These are phyloP conservation scores for Cephus cinctus DNA, from an alignment of 1,140 invertebrate genomes.

Conservation along the genomic window DNA sequence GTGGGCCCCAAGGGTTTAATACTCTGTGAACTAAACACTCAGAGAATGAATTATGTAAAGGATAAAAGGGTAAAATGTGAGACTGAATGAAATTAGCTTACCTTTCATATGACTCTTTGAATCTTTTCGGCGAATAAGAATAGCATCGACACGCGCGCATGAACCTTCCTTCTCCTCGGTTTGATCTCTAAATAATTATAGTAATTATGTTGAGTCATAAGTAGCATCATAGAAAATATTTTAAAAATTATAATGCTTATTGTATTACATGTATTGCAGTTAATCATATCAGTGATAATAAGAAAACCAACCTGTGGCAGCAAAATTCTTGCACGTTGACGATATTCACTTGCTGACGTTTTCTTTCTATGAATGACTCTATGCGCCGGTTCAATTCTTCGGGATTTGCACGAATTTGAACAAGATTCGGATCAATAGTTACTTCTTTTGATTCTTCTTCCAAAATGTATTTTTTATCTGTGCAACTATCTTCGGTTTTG, in stretches of 20 bases:
- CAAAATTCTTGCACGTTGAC: constrained; percentile 70
- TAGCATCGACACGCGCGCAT: constrained; percentile 69
- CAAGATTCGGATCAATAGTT: constrained; percentile 49
- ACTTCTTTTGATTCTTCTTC: constrained; percentile 28
- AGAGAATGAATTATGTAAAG: neutral
- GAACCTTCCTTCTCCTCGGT: constrained; percentile 49
- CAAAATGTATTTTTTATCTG: too few species aligned
- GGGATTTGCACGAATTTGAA: constrained; percentile 63
- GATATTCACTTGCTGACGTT: constrained; percentile 65
- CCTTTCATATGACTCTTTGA: constrained; percentile 71
- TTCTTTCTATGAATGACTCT: constrained; percentile 63
- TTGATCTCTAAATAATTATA: constrained; percentile 26
- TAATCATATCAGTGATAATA: neutral
- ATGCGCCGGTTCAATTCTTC: constrained; percentile 63
- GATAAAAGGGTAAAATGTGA: constrained; percentile 14
- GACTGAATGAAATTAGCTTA: constrained; percentile 37
- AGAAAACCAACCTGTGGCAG: constrained; percentile 33
- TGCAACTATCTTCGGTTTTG: too few species aligned
- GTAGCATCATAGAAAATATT: constrained; percentile 2
- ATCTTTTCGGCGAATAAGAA: constrained; percentile 62
- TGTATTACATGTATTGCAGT: too few species aligned
- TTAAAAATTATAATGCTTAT: constrained; percentile 4
- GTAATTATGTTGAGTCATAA: constrained; percentile 5
- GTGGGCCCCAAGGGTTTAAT: constrained; percentile 62
- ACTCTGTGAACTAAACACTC: constrained; percentile 60